Evolutionary conservation across 2,888 invertebrate species (phyloP).

Genomic region (Melanostoma scalare): DNA sequence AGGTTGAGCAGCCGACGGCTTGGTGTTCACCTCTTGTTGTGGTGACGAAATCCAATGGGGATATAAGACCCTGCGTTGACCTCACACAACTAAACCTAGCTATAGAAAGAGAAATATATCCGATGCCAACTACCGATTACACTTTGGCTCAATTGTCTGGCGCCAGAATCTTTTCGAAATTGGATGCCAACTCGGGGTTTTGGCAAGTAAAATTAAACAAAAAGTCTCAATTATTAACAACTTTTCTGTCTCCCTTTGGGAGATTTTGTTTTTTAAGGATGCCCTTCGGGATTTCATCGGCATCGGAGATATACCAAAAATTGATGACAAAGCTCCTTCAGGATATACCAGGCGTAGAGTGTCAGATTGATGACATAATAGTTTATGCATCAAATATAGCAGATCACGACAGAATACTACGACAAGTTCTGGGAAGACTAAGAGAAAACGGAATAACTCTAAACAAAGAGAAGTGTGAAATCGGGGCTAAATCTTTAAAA

Average conservation of each 20-base stretch:
- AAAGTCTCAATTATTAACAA: slow-evolving; percentile 5
- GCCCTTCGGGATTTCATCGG: slow-evolving; percentile 51
- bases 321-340: slow-evolving; percentile 33
- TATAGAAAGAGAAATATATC: no score
- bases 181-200: no score
- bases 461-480: slow-evolving; percentile 47
- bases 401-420: slow-evolving; percentile 33
- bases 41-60: not conserved
- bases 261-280: slow-evolving; percentile 54
- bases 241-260: slow-evolving; percentile 57
- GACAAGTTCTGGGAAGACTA: slow-evolving; percentile 29
- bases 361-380: slow-evolving; percentile 56
- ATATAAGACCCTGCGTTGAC: no score
- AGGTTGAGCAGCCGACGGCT: slow-evolving; percentile 21
- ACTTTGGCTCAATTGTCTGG: no score
- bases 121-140: no score
- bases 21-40: slow-evolving; percentile 27
- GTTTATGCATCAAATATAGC: slow-evolving; percentile 28
- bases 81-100: no score
- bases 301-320: slow-evolving; percentile 50
- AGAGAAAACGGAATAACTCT: slow-evolving; percentile 38
- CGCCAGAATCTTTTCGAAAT: no score
- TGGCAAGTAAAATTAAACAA: no score
- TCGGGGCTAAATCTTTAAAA: slow-evolving; percentile 36
- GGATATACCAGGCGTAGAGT: slow-evolving; percentile 32